These are phyloP conservation scores for Agrypnia vestita DNA, from an alignment of 1,140 invertebrate species.

Conservation along the genomic window DNA sequence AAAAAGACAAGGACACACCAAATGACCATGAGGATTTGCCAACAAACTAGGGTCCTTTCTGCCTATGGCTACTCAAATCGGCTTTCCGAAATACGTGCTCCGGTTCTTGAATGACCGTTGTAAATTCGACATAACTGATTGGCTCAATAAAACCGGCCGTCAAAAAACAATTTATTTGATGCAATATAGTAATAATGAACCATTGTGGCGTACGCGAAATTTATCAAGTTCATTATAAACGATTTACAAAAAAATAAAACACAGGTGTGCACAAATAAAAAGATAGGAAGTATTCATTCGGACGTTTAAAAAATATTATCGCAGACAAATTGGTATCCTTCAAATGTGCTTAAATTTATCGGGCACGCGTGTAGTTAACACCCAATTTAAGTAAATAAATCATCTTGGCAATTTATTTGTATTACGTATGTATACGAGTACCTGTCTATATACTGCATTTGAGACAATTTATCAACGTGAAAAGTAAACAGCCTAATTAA, in stretches of 20 bases:
- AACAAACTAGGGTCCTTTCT: not conserved
- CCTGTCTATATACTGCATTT: no score
- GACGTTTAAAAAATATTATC: slow-evolving; percentile 32
- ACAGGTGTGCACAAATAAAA: slow-evolving; percentile 29
- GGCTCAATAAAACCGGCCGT: not conserved
- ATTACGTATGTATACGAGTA: not conserved
- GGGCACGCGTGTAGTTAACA: slow-evolving; percentile 25
- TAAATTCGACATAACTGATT: not conserved
- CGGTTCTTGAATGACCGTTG: not conserved
- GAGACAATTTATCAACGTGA: no score
- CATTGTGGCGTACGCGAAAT: not conserved
- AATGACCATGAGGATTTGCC: not conserved
- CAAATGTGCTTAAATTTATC: slow-evolving; percentile 23
- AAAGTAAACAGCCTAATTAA: no score
- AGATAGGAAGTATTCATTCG: slow-evolving; percentile 10
- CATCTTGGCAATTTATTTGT: not conserved
- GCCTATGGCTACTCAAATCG: not conserved
- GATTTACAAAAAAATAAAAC: slow-evolving; percentile 18
- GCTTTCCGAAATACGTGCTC: not conserved
- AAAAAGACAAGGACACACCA: not conserved
- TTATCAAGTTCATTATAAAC: not conserved
- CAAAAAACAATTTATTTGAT: not conserved
- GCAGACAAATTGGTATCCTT: slow-evolving; percentile 26
- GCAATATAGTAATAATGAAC: not conserved
- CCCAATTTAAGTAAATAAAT: slow-evolving; percentile 26